Conservation (phyloP, 2,888 invertebrate species). For the Polia nebulosa region DNA sequence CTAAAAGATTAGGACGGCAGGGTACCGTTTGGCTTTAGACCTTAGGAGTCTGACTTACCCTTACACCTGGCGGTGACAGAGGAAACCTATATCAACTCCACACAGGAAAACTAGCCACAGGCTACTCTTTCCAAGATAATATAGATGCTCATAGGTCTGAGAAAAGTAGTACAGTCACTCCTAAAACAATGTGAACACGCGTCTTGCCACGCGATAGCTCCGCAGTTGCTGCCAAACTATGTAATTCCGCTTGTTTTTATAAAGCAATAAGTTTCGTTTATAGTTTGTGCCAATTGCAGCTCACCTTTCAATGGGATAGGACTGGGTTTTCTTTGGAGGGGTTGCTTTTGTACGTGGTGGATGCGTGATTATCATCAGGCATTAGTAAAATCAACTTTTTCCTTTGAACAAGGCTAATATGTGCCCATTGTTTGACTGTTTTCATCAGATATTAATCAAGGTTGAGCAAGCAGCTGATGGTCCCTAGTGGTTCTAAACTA, state of each 20-base stretch:
- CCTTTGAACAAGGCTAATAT: background rate
- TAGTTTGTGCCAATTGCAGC: conserved; percentile 51
- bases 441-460: background rate
- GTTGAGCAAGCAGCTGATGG: background rate
- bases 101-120: background rate
- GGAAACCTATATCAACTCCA: background rate
- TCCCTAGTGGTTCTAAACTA: too few relatives aligned
- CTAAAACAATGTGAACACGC: conserved; percentile 43
- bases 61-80: background rate
- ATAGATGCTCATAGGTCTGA: background rate
- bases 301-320: conserved; percentile 17
- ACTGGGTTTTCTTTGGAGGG: conserved; percentile 10
- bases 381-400: background rate
- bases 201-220: conserved; percentile 33
- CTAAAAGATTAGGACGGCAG: background rate
- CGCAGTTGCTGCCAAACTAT: conserved; percentile 52
- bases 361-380: conserved; percentile 9
- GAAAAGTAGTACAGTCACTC: conserved; percentile 24
- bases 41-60: background rate
- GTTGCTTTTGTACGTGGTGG: background rate
- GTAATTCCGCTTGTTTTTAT: conserved; percentile 37
- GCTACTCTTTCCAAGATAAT: background rate
- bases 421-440: background rate
- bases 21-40: background rate
- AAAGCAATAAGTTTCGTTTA: conserved; percentile 28